Evolutionary conservation across 2,113 vertebrate genomes (phyloP).

Genomic region (Tenebrosternarchus preto): DNA sequence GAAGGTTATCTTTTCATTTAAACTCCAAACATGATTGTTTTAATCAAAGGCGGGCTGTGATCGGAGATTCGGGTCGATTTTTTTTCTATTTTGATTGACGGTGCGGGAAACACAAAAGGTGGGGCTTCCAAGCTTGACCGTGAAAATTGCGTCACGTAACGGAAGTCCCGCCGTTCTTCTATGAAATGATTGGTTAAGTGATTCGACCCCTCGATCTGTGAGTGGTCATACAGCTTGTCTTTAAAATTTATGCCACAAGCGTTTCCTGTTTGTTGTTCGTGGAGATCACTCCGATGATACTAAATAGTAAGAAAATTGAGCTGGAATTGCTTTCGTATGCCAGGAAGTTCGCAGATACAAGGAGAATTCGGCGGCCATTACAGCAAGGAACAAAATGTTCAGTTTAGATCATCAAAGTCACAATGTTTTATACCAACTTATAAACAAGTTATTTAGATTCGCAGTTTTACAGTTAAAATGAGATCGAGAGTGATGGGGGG

Average conservation of each 20-base stretch:
- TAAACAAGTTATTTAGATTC: too few species aligned
- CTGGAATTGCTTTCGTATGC: conserved; percentile 58
- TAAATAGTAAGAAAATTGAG: conserved; percentile 26
- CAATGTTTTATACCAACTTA: neutral
- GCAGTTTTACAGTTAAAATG: too few species aligned
- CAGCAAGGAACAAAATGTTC: neutral
- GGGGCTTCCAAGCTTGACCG: conserved; percentile 86
- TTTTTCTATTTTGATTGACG: conserved; percentile 93
- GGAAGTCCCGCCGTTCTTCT: conserved; percentile 87
- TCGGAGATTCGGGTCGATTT: conserved; percentile 88
- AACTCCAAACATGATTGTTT: conserved; percentile 83
- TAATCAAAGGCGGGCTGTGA: conserved; percentile 83
- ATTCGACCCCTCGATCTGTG: neutral
- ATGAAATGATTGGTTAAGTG: conserved; percentile 70
- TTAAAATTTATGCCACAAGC: conserved; percentile 57
- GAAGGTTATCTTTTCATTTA: conserved; percentile 67
- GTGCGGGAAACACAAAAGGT: conserved; percentile 98
- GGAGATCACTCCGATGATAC: conserved; percentile 19
- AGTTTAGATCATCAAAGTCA: neutral
- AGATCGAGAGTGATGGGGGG: too few species aligned
- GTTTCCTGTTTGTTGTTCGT: conserved; percentile 83
- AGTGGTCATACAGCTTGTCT: conserved; percentile 67
- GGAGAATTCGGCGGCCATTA: neutral
- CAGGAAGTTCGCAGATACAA: conserved; percentile 42
- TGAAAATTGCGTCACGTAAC: conserved; percentile 82